Evolutionary conservation across 2,888 invertebrate species (phyloP).

Genomic region (Tipula unca): DNA sequence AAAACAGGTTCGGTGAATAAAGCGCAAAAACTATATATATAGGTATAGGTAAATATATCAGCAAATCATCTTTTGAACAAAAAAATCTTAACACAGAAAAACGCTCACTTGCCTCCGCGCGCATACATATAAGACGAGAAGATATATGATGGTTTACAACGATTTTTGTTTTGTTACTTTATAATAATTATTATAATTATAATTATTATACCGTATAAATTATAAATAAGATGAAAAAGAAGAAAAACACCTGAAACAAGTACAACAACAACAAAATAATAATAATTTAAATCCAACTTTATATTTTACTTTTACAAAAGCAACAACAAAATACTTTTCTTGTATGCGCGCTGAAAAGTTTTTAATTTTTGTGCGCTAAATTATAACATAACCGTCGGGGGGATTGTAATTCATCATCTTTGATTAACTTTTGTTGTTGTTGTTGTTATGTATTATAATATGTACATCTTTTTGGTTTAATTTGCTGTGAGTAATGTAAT

Average conservation of each 20-base stretch:
- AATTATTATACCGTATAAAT: not conserved
- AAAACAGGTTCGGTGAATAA: not conserved
- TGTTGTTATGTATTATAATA: not conserved
- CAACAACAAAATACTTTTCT: not conserved
- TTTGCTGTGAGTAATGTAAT: not conserved
- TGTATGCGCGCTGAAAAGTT: not conserved
- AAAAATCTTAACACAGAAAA: conserved; percentile 3
- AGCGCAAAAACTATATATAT: not conserved
- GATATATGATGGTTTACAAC: not conserved
- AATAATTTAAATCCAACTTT: not conserved
- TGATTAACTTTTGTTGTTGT: not conserved
- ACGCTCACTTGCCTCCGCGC: not conserved
- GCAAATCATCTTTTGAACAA: not conserved
- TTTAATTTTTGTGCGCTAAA: not conserved
- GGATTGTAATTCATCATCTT: conserved; percentile 14
- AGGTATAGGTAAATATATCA: not conserved
- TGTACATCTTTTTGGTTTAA: not conserved
- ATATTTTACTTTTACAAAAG: not conserved
- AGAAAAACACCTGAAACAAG: not conserved
- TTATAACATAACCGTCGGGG: not conserved
- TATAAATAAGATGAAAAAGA: not conserved
- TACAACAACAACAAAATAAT: not conserved
- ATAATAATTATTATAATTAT: conserved; percentile 14
- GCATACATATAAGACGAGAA: not conserved
- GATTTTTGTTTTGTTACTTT: not conserved